These are phyloP conservation scores for Gadus chalcogrammus DNA, from an alignment of 2,113 vertebrate species.

Conservation along the genomic window DNA sequence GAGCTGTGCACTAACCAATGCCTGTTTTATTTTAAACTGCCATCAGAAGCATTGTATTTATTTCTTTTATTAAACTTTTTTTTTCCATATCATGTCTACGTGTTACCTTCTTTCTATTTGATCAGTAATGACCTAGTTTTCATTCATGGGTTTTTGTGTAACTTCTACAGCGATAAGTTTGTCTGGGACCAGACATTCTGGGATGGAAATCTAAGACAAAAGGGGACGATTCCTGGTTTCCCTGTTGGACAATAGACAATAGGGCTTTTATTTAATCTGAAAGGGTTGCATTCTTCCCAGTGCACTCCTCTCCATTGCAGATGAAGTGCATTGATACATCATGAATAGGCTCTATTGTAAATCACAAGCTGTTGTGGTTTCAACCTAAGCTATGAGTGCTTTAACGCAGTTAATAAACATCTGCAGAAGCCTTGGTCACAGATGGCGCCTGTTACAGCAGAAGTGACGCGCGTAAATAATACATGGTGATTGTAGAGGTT, in stretches of 20 bases:
- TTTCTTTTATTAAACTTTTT: slow-evolving; percentile 20
- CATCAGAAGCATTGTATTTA: slow-evolving; percentile 71
- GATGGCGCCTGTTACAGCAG: slow-evolving; percentile 27
- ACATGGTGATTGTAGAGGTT: slow-evolving; percentile 20
- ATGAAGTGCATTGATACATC: slow-evolving; percentile 47
- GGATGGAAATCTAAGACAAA: slow-evolving; percentile 6
- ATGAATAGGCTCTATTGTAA: slow-evolving; percentile 54
- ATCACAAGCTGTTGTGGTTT: slow-evolving; percentile 19
- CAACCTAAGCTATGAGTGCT: slow-evolving; percentile 22
- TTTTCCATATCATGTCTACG: slow-evolving; percentile 11
- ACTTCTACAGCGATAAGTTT: neutral
- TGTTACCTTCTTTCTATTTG: slow-evolving; percentile 62
- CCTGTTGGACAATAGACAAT: slow-evolving; percentile 41
- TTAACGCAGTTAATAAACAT: slow-evolving; percentile 44
- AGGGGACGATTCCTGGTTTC: slow-evolving; percentile 23
- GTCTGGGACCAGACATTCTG: neutral
- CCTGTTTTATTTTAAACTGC: slow-evolving; percentile 72
- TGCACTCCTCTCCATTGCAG: slow-evolving; percentile 24
- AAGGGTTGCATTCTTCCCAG: slow-evolving; percentile 51
- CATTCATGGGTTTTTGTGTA: slow-evolving; percentile 2
- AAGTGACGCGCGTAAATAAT: slow-evolving; percentile 33
- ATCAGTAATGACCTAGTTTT: slow-evolving; percentile 20
- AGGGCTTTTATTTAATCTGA: slow-evolving; percentile 35
- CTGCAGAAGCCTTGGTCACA: slow-evolving; percentile 42
- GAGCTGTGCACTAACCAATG: slow-evolving; percentile 72